phyloP scores from a whole-genome alignment of 2,888 invertebrate genomes.

The Rhopalosiphum nymphaeae region DNA sequence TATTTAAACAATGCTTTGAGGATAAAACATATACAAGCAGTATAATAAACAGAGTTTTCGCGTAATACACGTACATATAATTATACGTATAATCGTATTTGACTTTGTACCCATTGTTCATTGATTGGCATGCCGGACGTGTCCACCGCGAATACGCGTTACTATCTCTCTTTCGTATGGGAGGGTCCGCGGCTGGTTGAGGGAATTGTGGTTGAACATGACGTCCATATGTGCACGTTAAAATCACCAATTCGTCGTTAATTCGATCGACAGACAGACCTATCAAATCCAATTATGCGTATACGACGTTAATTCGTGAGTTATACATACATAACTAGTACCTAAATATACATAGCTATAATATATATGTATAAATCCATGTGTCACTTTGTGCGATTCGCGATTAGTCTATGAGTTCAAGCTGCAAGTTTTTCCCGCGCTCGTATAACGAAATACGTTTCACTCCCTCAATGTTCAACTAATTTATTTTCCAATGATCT shows the following conservation, averaged over 20 bases:
- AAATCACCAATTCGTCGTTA: constrained; percentile 35
- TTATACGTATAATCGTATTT: not conserved
- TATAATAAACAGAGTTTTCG: not conserved
- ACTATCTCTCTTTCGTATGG: too few relatives aligned
- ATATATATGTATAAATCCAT: not conserved
- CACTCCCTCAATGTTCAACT: not conserved
- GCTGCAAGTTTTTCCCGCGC: constrained; percentile 2
- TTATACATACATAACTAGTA: not conserved
- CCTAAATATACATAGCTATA: not conserved
- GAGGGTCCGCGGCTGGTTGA: too few relatives aligned
- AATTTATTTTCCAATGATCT: constrained; percentile 12
- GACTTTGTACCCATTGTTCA: not conserved
- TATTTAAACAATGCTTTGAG: not conserved
- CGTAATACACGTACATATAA: not conserved
- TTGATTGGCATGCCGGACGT: constrained; percentile 24
- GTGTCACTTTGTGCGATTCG: not conserved
- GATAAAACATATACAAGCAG: not conserved
- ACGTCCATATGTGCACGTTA: constrained; percentile 4
- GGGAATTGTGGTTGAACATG: not conserved
- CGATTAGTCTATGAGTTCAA: not conserved
- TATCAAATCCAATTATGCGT: constrained; percentile 46
- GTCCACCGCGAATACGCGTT: not conserved
- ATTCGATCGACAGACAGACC: constrained; percentile 41
- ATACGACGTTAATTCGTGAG: not conserved
- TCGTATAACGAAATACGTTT: not conserved